These are phyloP conservation scores for Cephus pulcher DNA, from an alignment of 2,888 invertebrate species.

Conservation along the genomic window DNA sequence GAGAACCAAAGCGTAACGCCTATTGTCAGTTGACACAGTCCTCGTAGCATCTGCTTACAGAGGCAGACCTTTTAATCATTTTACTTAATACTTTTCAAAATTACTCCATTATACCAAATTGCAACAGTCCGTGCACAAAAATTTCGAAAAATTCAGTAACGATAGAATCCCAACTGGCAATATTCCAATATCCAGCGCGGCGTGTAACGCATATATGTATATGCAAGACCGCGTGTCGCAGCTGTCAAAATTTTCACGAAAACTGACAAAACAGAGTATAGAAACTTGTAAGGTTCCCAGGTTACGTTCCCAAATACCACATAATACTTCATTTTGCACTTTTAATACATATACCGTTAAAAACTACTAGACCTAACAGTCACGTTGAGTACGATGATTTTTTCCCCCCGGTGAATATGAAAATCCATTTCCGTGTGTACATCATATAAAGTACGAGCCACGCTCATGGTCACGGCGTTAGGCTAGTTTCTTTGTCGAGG, in stretches of 20 bases:
- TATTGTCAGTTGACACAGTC: background rate
- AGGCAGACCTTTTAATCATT: background rate
- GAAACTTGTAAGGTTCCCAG: background rate
- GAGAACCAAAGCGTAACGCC: background rate
- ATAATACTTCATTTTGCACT: background rate
- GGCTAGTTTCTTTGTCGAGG: background rate
- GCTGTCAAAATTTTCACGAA: background rate
- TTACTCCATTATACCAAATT: background rate
- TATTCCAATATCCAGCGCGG: background rate
- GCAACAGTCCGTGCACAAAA: background rate
- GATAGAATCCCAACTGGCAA: background rate
- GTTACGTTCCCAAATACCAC: no score
- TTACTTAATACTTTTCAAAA: background rate
- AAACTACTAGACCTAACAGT: background rate
- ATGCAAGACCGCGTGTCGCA: background rate
- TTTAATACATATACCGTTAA: background rate
- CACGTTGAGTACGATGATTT: background rate
- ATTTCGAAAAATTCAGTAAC: background rate
- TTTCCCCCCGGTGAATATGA: background rate
- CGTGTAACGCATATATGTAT: background rate
- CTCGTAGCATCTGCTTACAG: background rate
- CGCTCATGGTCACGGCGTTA: background rate
- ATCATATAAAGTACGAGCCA: background rate
- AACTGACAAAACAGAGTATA: background rate
- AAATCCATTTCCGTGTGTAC: background rate